phyloP scores from a whole-genome alignment of 2,797 vertebrate species.

The Sebastes steindachneri region DNA sequence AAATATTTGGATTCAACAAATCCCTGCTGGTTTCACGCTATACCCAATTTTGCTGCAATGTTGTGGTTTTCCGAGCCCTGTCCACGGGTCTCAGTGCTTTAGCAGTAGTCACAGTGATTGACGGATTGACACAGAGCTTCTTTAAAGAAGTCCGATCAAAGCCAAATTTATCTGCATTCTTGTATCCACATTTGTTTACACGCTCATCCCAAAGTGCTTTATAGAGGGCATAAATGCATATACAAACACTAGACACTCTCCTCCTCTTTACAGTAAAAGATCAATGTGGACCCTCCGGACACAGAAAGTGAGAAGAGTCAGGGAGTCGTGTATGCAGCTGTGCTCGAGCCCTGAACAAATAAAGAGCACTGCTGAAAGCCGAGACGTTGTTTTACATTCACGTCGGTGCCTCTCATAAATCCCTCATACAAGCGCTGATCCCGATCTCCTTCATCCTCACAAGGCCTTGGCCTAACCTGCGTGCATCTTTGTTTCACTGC shows the following conservation, averaged over 20 bases:
- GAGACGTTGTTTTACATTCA: slow-evolving; percentile 55
- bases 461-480: slow-evolving; percentile 23
- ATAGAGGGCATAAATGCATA: background rate
- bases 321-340: slow-evolving; percentile 34
- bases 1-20: slow-evolving; percentile 59
- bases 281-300: slow-evolving; percentile 1
- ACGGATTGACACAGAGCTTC: slow-evolving; percentile 4
- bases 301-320: slow-evolving; percentile 13
- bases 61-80: slow-evolving; percentile 20
- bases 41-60: slow-evolving; percentile 17
- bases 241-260: background rate
- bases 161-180: background rate
- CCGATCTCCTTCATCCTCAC: slow-evolving; percentile 34
- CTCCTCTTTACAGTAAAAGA: background rate
- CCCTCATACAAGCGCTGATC: slow-evolving; percentile 38
- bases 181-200: background rate
- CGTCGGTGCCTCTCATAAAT: slow-evolving; percentile 46
- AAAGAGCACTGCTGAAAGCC: slow-evolving; percentile 50
- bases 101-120: slow-evolving; percentile 33
- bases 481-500: slow-evolving; percentile 33
- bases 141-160: background rate
- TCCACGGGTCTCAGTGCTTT: background rate
- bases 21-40: slow-evolving; percentile 33
- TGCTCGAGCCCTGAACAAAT: slow-evolving; percentile 33
- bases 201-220: background rate